Conservation (phyloP, 2,888 invertebrate genomes). For the Drosophila multiciliata region DNA sequence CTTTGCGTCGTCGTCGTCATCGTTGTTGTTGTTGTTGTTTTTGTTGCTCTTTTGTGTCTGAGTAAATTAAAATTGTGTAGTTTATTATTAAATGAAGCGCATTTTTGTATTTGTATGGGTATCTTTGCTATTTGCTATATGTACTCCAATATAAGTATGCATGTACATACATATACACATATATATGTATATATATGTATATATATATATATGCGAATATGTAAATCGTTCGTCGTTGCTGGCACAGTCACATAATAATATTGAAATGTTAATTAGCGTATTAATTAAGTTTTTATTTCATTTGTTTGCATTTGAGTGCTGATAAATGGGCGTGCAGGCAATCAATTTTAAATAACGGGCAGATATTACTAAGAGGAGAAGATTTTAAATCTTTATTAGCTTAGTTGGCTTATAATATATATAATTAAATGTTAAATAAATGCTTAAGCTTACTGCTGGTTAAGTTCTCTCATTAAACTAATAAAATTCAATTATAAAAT, state of each 20-base stretch:
- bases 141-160: constrained; percentile 19
- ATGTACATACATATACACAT: constrained; percentile 6
- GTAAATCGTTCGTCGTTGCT: constrained; percentile 59
- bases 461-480: background rate
- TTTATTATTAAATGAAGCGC: constrained; percentile 84
- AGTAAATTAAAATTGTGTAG: constrained; percentile 84
- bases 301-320: constrained; percentile 40
- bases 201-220: constrained; percentile 32
- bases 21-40: constrained; percentile 33
- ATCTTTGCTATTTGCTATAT: constrained; percentile 27
- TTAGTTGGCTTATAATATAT: background rate
- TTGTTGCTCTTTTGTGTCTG: constrained; percentile 45
- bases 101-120: constrained; percentile 73
- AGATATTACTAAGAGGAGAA: background rate
- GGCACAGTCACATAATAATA: constrained; percentile 72
- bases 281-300: constrained; percentile 71
- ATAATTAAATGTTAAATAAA: background rate
- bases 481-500: background rate
- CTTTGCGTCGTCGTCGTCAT: background rate
- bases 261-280: constrained; percentile 75
- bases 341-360: constrained; percentile 29
- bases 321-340: constrained; percentile 24
- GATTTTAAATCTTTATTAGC: background rate
- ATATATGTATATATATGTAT: background rate
- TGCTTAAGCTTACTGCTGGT: background rate